Evolutionary conservation across 2,888 invertebrate species (phyloP), one percentile per base, ranked within the genome.

Genomic region (Mesodorylaimus sp.): DNA sequence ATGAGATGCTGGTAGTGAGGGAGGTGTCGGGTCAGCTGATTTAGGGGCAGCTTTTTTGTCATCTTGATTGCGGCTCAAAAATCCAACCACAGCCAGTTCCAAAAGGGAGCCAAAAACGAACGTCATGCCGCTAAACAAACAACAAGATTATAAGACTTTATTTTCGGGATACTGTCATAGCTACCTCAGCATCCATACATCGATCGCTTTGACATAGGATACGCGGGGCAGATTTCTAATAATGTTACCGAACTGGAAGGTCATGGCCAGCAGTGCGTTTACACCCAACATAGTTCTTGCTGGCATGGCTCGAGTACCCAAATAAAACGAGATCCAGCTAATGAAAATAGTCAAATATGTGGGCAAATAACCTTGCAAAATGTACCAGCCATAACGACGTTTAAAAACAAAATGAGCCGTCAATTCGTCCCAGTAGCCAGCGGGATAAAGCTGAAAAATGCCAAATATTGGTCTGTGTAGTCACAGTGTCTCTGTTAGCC

Each of bases 231-330:
- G 53, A 50, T 64, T 64, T 36, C 64, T 52, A 48, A 64, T 64
- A 48, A 64, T 65, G 46, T 65, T 64, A 38, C 65, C 65, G 48
- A 64, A 64, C 49, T 64, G 64, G 48, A 64, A 63, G 1, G 65
- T 65, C 64, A 65, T 64, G 0, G 65, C 65, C 26, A 64, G 55
- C n/a, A 64, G 55, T 2, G 62, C 59, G 47, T 64, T 64, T 25
- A 64, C 65, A 2, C 65, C 65, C n/a, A 64, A 54, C 64, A 64
- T 65, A 5, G 65, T 64, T 5, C 65, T 54, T 1, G 65, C 65
- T 5, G 65, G 65, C 52, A 64, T 64, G 10, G 65, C 65, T 44
- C 61, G 56, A 13, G 61, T 59, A 36, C 65, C 65, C 45, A 64
- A 57, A 53, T 63, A 63, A 52, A 64, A 64, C 19, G 62, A 61